Evolutionary conservation across 2,113 vertebrate species (phyloP).

Genomic region (Phrynocephalus versicolor): DNA sequence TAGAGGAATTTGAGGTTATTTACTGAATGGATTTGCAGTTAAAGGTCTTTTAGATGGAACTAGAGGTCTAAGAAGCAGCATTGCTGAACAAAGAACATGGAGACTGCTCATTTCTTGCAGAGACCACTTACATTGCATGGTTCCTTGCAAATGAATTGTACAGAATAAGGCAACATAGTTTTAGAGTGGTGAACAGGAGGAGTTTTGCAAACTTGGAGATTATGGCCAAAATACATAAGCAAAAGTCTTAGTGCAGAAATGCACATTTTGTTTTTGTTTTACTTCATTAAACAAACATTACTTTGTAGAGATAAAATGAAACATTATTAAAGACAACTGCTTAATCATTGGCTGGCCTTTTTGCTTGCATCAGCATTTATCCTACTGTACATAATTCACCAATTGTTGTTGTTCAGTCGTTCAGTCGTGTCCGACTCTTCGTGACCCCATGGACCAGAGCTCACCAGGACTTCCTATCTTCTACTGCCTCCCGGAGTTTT

Average conservation of each 20-base stretch:
- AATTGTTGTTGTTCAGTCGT: no score
- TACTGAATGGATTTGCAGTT: neutral
- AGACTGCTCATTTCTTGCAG: neutral
- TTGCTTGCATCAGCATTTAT: neutral
- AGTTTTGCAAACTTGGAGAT: no score
- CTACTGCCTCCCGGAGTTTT: no score
- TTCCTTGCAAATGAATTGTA: neutral
- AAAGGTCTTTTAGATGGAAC: neutral
- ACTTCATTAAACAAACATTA: neutral
- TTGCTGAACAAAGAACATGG: neutral
- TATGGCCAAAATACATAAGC: no score
- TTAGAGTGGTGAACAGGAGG: no score
- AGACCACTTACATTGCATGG: neutral
- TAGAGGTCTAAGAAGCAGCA: neutral
- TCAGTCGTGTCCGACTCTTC: no score
- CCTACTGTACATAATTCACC: neutral
- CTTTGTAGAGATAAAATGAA: neutral
- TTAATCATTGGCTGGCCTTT: neutral
- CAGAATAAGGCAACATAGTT: neutral
- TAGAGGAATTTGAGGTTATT: neutral
- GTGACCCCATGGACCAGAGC: no score
- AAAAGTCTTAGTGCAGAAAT: no score
- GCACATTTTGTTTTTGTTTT: no score
- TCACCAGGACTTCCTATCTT: no score
- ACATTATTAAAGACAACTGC: neutral